Conservation (phyloP, 2,888 invertebrate genomes). For the Cantharis lateralis region DNA sequence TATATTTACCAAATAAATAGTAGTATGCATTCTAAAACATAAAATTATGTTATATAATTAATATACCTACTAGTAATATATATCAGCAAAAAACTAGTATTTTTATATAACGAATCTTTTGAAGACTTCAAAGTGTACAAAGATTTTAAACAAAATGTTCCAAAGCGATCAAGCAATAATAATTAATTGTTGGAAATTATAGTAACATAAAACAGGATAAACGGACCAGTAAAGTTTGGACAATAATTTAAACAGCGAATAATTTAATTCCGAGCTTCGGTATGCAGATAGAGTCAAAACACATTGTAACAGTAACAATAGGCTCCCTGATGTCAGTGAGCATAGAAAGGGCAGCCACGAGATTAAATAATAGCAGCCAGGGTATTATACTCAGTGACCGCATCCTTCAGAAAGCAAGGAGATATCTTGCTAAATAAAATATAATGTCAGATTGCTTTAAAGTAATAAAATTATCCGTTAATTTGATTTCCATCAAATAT, state of each 20-base stretch:
- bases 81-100: too few relatives aligned
- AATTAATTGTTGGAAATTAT: slow-evolving; percentile 23
- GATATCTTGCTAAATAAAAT: slow-evolving; percentile 18
- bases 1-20: too few relatives aligned
- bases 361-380: slow-evolving; percentile 39
- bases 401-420: slow-evolving; percentile 34
- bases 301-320: slow-evolving; percentile 32
- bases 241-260: slow-evolving; percentile 26
- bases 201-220: slow-evolving; percentile 22
- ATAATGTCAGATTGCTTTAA: slow-evolving; percentile 1
- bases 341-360: slow-evolving; percentile 31
- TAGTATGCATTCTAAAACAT: too few relatives aligned
- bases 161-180: not conserved
- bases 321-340: slow-evolving; percentile 32
- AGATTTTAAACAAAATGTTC: not conserved
- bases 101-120: too few relatives aligned
- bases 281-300: slow-evolving; percentile 22
- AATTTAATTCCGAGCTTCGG: slow-evolving; percentile 25
- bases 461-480: not conserved
- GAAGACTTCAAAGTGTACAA: not conserved
- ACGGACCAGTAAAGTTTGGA: slow-evolving; percentile 23
- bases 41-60: too few relatives aligned
- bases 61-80: too few relatives aligned
- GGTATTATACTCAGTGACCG: slow-evolving; percentile 34
- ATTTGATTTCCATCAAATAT: not conserved